phyloP scores from a whole-genome alignment of 2,888 invertebrate species.

The Sicus ferrugineus region DNA sequence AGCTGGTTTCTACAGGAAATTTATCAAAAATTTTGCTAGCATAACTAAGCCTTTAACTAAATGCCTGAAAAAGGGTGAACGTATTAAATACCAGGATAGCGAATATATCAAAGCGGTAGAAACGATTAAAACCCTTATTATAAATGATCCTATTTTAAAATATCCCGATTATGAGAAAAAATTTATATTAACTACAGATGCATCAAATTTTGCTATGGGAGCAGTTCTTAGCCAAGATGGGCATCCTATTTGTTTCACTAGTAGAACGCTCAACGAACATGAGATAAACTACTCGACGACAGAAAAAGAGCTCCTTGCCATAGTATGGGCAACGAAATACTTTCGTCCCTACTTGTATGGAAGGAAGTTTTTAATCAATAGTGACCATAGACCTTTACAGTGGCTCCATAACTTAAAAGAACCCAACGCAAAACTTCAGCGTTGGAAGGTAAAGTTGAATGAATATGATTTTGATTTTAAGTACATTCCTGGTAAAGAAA shows the following conservation, averaged over 20 bases:
- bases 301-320: conserved; percentile 56
- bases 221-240: conserved; percentile 50
- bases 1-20: conserved; percentile 3
- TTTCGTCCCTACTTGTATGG: conserved; percentile 58
- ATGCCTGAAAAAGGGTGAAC: conserved; percentile 40
- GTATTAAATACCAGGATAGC: conserved; percentile 36
- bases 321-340: conserved; percentile 55
- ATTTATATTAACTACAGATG: conserved; percentile 50
- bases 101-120: conserved; percentile 26
- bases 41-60: conserved; percentile 41
- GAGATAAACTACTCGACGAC: conserved; percentile 51
- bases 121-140: too few species aligned
- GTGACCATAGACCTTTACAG: conserved; percentile 40
- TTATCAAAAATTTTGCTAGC: conserved; percentile 37
- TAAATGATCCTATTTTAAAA: too few species aligned
- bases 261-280: conserved; percentile 47
- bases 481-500: conserved; percentile 42
- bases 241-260: conserved; percentile 51
- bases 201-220: conserved; percentile 49
- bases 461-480: conserved; percentile 48
- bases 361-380: too few species aligned
- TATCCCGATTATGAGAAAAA: conserved; percentile 46
- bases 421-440: conserved; percentile 54
- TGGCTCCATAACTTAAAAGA: too few species aligned
- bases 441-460: conserved; percentile 54